These are phyloP conservation scores for Corynorhinus townsendii DNA, from an alignment of 2,113 vertebrate species.

Conservation along the genomic window DNA sequence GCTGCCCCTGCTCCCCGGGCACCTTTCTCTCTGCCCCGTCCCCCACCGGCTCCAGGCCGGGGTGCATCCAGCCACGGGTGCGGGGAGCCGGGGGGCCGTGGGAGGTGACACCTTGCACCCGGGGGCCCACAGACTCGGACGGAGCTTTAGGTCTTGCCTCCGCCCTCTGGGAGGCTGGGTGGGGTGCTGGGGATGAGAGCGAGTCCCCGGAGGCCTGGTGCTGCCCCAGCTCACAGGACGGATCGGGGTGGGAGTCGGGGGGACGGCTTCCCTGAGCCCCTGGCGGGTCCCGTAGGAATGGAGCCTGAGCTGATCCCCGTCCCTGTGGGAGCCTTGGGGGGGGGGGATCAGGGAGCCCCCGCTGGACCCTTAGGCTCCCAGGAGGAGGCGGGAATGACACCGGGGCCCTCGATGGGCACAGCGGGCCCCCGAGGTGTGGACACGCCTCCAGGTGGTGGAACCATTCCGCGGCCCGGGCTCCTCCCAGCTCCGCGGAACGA, in stretches of 20 bases:
- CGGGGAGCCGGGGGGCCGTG: not conserved
- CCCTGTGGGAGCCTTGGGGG: fast-evolving
- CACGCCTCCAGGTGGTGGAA: not conserved
- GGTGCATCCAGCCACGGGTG: not conserved
- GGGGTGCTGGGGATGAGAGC: not conserved
- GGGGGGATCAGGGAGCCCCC: too few relatives aligned
- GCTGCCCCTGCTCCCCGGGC: fast-evolving
- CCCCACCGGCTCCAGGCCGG: not conserved
- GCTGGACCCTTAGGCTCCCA: not conserved
- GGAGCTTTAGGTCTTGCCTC: not conserved
- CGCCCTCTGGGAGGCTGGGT: not conserved
- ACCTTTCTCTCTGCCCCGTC: too few relatives aligned
- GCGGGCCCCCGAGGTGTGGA: fast-evolving
- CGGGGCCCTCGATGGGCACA: fast-evolving
- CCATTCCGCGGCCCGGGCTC: not conserved
- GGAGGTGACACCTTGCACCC: fast-evolving
- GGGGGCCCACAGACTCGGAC: fast-evolving
- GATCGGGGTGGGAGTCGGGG: not conserved
- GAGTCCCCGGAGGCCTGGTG: fast-evolving
- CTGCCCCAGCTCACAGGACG: fast-evolving
- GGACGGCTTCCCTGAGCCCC: fast-evolving
- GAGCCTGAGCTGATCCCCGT: not conserved
- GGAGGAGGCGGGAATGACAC: not conserved
- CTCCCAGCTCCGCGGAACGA: not conserved
- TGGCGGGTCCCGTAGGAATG: fast-evolving